Conservation (phyloP, 2,113 vertebrate genomes). For the Anthoscopus minutus region DNA sequence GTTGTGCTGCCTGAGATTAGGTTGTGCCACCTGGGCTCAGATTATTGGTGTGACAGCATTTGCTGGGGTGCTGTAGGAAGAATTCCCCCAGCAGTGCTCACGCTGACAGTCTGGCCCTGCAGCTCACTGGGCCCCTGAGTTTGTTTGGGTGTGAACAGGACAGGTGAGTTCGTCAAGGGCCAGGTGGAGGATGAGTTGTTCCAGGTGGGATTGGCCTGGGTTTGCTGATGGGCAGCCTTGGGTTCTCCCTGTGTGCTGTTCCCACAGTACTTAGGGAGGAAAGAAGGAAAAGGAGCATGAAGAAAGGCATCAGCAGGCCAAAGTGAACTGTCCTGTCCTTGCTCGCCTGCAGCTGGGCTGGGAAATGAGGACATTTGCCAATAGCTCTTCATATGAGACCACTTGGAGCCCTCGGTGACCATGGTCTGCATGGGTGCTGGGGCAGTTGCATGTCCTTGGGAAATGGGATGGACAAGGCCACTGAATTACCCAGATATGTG, state of each 20-base stretch:
- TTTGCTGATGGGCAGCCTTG: neutral
- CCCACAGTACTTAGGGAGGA: neutral
- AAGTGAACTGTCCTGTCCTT: neutral
- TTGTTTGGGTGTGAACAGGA: neutral
- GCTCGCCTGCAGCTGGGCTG: neutral
- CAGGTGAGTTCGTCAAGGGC: neutral
- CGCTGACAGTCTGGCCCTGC: neutral
- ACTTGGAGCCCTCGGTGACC: neutral
- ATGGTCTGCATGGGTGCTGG: rapidly evolving
- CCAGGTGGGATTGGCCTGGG: neutral
- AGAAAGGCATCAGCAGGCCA: neutral
- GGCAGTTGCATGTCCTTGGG: neutral
- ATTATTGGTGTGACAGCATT: neutral
- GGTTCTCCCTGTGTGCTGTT: neutral
- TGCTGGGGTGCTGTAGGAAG: neutral
- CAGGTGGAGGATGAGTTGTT: neutral
- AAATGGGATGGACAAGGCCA: neutral
- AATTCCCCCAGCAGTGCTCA: neutral
- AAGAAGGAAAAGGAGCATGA: neutral
- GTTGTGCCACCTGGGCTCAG: neutral
- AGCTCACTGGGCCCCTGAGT: neutral
- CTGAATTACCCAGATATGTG: neutral
- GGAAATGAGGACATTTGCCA: neutral
- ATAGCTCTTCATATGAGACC: neutral
- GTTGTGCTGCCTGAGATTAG: neutral